Conservation (phyloP, 1,140 invertebrate genomes). For the Diorhabda sublineata region DNA sequence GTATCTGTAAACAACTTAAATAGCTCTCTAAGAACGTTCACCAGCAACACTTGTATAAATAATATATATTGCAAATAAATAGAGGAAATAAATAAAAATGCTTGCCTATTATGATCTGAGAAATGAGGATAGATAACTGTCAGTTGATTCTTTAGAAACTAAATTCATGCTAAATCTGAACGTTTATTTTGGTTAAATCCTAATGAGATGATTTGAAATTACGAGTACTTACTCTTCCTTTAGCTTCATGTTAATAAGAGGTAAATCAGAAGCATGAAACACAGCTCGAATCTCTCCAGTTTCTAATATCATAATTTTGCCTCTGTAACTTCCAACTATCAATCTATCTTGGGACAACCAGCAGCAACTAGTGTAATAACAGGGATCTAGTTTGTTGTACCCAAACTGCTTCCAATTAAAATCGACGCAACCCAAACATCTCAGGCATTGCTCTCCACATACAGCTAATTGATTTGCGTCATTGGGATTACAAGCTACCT, state of each 20-base stretch:
- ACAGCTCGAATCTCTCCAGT: conserved; percentile 70
- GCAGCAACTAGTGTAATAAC: conserved; percentile 60
- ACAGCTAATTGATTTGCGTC: conserved; percentile 72
- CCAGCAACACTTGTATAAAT: no score
- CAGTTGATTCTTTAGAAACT: no score
- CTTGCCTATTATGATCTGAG: no score
- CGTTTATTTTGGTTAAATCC: no score
- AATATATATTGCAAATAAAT: no score
- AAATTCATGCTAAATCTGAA: no score
- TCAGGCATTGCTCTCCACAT: conserved; percentile 68
- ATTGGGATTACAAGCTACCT: conserved; percentile 70
- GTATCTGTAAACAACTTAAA: no score
- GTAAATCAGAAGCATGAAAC: conserved; percentile 54
- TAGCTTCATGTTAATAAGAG: conserved; percentile 38
- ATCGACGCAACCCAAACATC: conserved; percentile 75
- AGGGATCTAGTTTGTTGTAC: conserved; percentile 74
- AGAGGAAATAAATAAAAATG: no score
- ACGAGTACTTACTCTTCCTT: conserved; percentile 30
- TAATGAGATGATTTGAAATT: neutral
- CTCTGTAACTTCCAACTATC: conserved; percentile 69
- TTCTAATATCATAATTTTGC: conserved; percentile 70
- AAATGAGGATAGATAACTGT: no score
- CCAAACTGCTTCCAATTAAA: conserved; percentile 76
- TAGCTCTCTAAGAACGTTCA: no score
- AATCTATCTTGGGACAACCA: conserved; percentile 73